Evolutionary conservation across 30 jellyfish, hydroid and myxozoan species (phyloP), one percentile per base, ranked within the genome.

Genomic region (Pelagia noctiluca): DNA sequence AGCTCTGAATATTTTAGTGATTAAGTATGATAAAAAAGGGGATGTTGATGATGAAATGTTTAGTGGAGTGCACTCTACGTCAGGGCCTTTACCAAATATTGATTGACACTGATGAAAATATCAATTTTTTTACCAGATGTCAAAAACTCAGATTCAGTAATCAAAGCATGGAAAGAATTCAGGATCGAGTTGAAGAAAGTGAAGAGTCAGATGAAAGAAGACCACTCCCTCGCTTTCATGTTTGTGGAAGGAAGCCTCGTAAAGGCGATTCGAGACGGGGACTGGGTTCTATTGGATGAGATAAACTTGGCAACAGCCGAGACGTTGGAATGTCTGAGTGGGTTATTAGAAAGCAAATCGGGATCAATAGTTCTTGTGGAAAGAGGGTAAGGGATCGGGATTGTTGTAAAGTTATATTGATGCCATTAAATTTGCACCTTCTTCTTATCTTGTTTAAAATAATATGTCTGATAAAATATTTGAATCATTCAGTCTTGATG

Each of bases 241-340:
- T 87, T 93, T 53, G 85, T 94, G 28, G 99, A 94, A 36, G 99
- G 99, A 5, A 85, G 88, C 7, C 72, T 95, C 19, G 71, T 90
- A 63, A 69, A 95, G 35, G 93, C 97, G 28, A 77, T 95, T 4
- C 63, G 72, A 64, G 57, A 78, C n/a, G 99, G 99, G 0, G 92
- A 86, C 26, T 95, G 99, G 99, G 72, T 95, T n/a, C 89, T 95
- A 4, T 76, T 95, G 21, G 99, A 95, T 82, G 99, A 95, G 80
- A 76, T 95, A 26, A 95, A 95, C 78, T 60, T 95, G 2, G 99
- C 99, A 29, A 68, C 99, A 2, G 82, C 97, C 7, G 99, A 95
- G 60, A 90, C 98, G 19, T 60, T 95, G 82, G 97, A 89, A 42
- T 89, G 92, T 49, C 53, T 95, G 42, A 89, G 98, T 81, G 93